A percentile compares a stretch with the other conserved stretches of the same genome.
These are phyloP conservation scores for Chrysochloris asiatica DNA, from an alignment of 2,113 vertebrate species.

Conservation along the genomic window DNA sequence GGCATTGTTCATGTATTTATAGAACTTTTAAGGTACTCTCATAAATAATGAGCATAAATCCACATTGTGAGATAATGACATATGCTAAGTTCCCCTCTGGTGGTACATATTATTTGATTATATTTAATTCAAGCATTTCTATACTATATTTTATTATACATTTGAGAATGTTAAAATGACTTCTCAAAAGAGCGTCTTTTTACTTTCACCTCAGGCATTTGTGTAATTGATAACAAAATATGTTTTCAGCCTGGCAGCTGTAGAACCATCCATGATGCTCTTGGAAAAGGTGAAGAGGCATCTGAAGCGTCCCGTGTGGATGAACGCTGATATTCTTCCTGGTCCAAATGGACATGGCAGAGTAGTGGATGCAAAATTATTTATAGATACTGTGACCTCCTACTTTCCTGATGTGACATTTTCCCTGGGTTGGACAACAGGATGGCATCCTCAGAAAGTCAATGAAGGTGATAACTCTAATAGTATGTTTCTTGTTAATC, in stretches of 20 bases:
- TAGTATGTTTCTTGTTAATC: background rate
- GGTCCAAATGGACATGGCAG: conserved; percentile 87
- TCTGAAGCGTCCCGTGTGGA: conserved; percentile 87
- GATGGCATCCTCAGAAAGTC: conserved; percentile 83
- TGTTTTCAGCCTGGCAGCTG: conserved; percentile 86
- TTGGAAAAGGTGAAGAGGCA: conserved; percentile 80
- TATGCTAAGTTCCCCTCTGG: background rate
- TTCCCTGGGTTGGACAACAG: conserved; percentile 94
- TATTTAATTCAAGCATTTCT: conserved; percentile 2
- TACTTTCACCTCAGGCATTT: background rate
- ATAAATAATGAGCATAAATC: background rate
- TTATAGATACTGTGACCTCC: conserved; percentile 84
- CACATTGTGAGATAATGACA: background rate
- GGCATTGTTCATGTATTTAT: background rate
- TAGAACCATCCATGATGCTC: conserved; percentile 87
- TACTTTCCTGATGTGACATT: conserved; percentile 86
- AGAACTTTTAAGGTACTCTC: background rate
- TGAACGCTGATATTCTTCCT: conserved; percentile 92
- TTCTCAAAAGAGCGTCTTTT: background rate
- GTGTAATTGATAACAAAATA: background rate
- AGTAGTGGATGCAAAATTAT: conserved; percentile 84
- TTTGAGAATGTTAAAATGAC: background rate
- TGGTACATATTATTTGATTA: background rate
- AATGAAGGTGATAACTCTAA: conserved; percentile 86
- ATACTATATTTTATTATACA: background rate